Evolutionary conservation across 2,888 invertebrate species (phyloP).

Genomic region (Sinelater perroti): DNA sequence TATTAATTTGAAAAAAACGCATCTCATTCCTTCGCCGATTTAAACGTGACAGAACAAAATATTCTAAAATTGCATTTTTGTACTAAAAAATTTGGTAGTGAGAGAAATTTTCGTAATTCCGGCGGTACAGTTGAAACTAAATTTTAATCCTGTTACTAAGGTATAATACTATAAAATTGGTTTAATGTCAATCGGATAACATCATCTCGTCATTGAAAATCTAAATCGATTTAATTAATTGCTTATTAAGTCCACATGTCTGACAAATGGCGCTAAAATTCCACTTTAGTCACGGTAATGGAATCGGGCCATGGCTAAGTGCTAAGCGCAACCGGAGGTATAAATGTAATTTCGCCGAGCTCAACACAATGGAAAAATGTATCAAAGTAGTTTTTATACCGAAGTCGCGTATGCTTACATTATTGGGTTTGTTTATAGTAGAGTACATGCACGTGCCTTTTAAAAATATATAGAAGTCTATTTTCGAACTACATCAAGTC

Average conservation of each 20-base stretch:
- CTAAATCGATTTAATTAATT: constrained; percentile 2
- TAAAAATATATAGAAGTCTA: constrained; percentile 27
- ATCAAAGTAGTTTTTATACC: constrained; percentile 17
- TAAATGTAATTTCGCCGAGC: background rate
- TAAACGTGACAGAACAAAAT: too few species aligned
- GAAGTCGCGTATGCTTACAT: constrained; percentile 23
- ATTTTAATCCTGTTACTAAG: background rate
- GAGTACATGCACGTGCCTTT: constrained; percentile 29
- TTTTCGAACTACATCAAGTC: constrained; percentile 26
- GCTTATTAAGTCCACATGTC: background rate
- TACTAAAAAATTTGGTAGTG: too few species aligned
- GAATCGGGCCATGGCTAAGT: background rate
- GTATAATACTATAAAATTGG: background rate
- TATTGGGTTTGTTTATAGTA: constrained; percentile 22
- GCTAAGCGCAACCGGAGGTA: background rate
- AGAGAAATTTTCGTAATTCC: too few species aligned
- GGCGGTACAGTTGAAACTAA: background rate
- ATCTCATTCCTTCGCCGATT: too few species aligned
- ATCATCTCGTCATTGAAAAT: background rate
- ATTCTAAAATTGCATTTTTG: too few species aligned
- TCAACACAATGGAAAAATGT: constrained; percentile 17
- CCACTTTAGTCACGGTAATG: background rate
- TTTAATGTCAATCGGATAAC: constrained; percentile 6
- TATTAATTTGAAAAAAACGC: too few species aligned
- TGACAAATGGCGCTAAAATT: background rate